Evolutionary conservation across 2,113 vertebrate genomes (phyloP).

Genomic region (Hydrolagus affinis): DNA sequence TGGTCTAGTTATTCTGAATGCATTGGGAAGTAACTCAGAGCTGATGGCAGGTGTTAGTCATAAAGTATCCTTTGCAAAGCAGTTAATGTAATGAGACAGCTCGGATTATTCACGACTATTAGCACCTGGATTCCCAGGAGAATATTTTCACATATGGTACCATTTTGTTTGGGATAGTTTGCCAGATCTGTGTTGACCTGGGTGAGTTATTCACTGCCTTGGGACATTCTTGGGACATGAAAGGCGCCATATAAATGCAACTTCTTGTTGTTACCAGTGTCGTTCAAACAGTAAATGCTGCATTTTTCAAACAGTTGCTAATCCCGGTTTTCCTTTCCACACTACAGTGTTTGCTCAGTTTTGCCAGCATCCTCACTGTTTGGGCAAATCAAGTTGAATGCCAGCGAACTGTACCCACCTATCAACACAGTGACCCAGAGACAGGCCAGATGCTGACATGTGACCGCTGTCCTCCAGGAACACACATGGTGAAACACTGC

Average conservation of each 20-base stretch:
- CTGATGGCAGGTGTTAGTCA: too few species aligned
- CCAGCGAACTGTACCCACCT: slow-evolving; percentile 32
- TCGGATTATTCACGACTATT: too few species aligned
- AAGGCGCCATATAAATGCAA: neutral
- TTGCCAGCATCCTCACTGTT: neutral
- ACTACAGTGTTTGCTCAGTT: neutral
- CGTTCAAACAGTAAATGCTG: neutral
- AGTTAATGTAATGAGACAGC: too few species aligned
- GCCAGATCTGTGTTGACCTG: neutral
- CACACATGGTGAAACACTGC: slow-evolving; percentile 42
- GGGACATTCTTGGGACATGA: neutral
- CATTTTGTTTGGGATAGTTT: too few species aligned
- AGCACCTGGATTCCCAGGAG: too few species aligned
- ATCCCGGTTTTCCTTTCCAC: neutral
- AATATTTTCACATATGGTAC: too few species aligned
- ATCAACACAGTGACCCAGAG: slow-evolving; percentile 29
- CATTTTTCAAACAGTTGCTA: neutral
- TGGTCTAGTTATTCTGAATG: too few species aligned
- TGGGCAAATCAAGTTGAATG: neutral
- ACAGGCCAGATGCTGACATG: slow-evolving; percentile 41
- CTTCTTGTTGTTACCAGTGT: neutral
- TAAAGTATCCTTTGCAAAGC: too few species aligned
- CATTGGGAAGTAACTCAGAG: too few species aligned
- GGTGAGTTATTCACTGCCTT: neutral
- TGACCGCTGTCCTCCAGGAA: slow-evolving; percentile 45